Conservation (phyloP, 2,113 vertebrate genomes). For the Oenanthe oenanthe region DNA sequence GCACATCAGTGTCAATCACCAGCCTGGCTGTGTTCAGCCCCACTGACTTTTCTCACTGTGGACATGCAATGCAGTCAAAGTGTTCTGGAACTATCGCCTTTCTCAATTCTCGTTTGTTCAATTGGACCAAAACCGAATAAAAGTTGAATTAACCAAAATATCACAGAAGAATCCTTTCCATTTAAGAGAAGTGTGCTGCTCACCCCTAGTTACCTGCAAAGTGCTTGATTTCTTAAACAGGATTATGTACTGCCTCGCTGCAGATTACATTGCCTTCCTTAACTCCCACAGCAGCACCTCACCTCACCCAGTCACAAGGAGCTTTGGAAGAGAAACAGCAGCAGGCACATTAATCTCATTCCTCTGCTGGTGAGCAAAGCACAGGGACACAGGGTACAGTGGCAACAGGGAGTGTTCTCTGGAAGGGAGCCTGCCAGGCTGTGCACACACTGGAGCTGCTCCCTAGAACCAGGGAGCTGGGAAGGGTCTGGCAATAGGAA, state of each 20-base stretch:
- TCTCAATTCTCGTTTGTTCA: background rate
- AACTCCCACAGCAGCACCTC: background rate
- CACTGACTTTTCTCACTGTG: background rate
- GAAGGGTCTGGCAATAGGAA: background rate
- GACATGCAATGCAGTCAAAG: background rate
- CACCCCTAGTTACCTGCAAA: background rate
- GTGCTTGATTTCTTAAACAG: background rate
- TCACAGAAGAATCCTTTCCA: background rate
- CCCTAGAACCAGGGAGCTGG: background rate
- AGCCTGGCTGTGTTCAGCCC: background rate
- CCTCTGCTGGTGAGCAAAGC: background rate
- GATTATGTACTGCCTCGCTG: background rate
- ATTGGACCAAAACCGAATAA: background rate
- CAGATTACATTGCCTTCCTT: background rate
- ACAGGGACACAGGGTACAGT: background rate
- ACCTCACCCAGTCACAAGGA: background rate
- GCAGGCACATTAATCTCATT: background rate
- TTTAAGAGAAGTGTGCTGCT: background rate
- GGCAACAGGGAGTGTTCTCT: accelerated
- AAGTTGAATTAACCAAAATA: background rate
- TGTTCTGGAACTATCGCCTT: background rate
- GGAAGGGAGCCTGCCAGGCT: background rate
- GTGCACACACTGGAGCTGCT: background rate
- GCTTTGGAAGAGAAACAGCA: background rate
- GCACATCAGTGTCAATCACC: background rate